Conservation (phyloP, 2,797 vertebrate genomes). For the Perodicticus potto region DNA sequence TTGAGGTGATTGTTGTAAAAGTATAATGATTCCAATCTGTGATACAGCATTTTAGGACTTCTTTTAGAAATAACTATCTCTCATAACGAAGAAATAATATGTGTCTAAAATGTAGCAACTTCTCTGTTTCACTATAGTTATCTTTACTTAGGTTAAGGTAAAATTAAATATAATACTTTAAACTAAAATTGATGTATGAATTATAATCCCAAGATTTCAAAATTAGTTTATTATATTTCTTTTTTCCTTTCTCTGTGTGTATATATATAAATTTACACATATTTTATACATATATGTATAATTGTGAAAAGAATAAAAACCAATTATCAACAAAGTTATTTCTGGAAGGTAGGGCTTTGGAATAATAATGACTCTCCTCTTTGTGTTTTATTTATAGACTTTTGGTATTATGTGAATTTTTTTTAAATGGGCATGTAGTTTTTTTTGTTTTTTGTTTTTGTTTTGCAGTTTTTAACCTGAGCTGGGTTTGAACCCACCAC, state of each 20-base stretch:
- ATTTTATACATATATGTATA: not conserved
- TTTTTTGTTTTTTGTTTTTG: too few relatives aligned
- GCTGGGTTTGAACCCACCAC: too few relatives aligned
- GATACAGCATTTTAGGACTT: not conserved
- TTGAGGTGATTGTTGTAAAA: conserved; percentile 7
- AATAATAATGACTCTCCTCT: not conserved
- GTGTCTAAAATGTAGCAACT: not conserved
- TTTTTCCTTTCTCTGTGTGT: not conserved
- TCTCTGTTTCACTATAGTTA: not conserved
- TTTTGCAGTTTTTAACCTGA: too few relatives aligned
- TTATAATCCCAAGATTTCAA: not conserved
- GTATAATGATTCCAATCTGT: not conserved
- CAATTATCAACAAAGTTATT: conserved; percentile 43
- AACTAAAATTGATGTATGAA: not conserved
- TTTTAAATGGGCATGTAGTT: not conserved
- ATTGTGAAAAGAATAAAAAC: not conserved
- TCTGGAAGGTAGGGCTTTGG: not conserved
- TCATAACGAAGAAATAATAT: not conserved
- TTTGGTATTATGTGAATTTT: not conserved
- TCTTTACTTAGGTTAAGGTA: not conserved
- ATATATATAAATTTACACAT: not conserved
- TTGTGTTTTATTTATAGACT: not conserved
- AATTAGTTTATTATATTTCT: conserved; percentile 20
- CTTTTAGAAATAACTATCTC: conserved; percentile 33
- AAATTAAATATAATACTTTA: conserved; percentile 15